Evolutionary conservation across 2,888 invertebrate genomes (phyloP).

Genomic region (Mantis religiosa): DNA sequence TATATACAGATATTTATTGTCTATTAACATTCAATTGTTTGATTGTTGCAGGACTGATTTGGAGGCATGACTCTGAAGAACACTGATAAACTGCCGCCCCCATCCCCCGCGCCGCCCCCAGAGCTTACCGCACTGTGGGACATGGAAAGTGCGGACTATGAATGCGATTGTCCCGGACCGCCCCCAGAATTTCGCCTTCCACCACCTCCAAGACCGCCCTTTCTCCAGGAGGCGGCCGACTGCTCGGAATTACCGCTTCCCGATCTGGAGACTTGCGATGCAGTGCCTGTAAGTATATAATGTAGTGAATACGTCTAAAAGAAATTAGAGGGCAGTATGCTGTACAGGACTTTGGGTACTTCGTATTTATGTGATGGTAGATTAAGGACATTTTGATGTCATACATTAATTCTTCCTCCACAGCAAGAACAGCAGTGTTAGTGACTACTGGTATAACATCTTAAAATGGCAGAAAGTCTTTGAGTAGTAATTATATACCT

Average conservation of each 20-base stretch:
- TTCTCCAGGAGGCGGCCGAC: slow-evolving; percentile 57
- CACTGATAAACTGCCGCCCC: slow-evolving; percentile 9
- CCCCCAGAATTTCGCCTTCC: slow-evolving; percentile 66
- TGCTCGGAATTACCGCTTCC: slow-evolving; percentile 68
- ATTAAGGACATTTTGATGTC: no score
- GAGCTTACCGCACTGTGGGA: slow-evolving; percentile 54
- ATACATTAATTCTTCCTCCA: no score
- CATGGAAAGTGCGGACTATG: slow-evolving; percentile 64
- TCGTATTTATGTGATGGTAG: no score
- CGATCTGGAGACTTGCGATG: slow-evolving; percentile 70
- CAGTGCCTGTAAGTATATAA: slow-evolving; percentile 62
- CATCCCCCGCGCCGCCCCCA: slow-evolving; percentile 21
- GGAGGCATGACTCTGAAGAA: slow-evolving; percentile 3
- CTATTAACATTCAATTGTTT: neutral
- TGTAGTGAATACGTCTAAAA: neutral
- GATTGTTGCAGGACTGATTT: neutral
- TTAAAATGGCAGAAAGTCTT: no score
- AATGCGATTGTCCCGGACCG: slow-evolving; percentile 72
- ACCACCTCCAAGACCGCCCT: slow-evolving; percentile 69
- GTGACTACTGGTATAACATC: no score
- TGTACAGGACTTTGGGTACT: no score
- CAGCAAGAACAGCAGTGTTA: no score
- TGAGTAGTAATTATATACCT: no score
- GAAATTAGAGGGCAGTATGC: no score
- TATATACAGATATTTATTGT: no score